Conservation (phyloP, 2,888 invertebrate genomes). For the Athalia rosae region DNA sequence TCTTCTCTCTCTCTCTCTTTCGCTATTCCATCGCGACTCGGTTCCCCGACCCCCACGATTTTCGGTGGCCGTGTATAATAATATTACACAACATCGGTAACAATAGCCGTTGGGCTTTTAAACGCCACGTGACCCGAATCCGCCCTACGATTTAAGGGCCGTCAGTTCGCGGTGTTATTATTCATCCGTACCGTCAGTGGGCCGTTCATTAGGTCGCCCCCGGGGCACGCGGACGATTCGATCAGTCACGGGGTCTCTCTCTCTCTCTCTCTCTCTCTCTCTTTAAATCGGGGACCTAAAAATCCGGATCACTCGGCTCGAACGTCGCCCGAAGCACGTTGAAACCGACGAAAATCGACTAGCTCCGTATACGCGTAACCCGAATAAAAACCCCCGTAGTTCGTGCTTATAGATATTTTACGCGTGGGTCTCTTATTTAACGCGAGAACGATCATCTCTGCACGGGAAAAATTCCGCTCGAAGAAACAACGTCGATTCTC, state of each 20-base stretch:
- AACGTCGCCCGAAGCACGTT: conserved; percentile 37
- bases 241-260: conserved; percentile 38
- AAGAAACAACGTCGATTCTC: too few species aligned
- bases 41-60: not conserved
- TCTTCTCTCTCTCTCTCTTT: too few species aligned
- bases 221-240: conserved; percentile 46
- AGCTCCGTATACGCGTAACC: conserved; percentile 12
- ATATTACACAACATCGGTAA: not conserved
- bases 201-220: conserved; percentile 63
- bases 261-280: not conserved
- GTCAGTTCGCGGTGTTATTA: conserved; percentile 53
- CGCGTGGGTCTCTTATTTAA: too few species aligned
- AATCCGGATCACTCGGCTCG: conserved; percentile 19
- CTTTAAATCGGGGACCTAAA: not conserved
- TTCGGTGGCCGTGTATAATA: not conserved
- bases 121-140: conserved; percentile 63
- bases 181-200: conserved; percentile 56
- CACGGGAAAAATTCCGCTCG: too few species aligned
- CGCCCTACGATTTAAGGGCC: conserved; percentile 65
- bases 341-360: conserved; percentile 28
- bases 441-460: too few species aligned
- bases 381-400: too few species aligned
- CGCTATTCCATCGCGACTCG: too few species aligned
- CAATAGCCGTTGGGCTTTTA: conserved; percentile 52
- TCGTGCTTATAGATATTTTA: too few species aligned